Evolutionary conservation across 1,140 invertebrate species (phyloP), one percentile per base, ranked within the genome.

Genomic region (Drosophila paulistorum): DNA sequence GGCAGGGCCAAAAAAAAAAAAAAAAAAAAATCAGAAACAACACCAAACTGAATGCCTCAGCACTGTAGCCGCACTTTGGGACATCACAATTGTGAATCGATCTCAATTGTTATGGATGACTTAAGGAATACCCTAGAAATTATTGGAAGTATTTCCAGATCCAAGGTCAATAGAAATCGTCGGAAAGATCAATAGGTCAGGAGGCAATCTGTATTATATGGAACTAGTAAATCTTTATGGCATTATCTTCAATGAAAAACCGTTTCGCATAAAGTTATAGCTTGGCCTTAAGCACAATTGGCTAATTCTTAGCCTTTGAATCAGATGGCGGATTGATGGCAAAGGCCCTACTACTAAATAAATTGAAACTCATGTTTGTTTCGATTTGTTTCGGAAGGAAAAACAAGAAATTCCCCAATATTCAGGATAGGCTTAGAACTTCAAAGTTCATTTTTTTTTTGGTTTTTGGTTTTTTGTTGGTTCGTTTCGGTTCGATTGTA

Each of bases 31-130:
- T 17, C 17, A 17, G 17, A n/a, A 41, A 13, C 10, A 41, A 41
- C 26, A 26, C 26, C 26, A 13, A 14, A 35, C 81, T 82, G 83
- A 82, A 86, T 87, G 79, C 39, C 72, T 39, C 58, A 55, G 59
- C 83, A 74, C 79, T 86, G 82, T 86, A 39, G 42, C 74, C 33
- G 48, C 61, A 14, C 64, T 59, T 65, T 73, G n/a, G 37, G 23
- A 41, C 54, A 48, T 59, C 10, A 51, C 33, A 33, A n/a, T 35
- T 55, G 26, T 42, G 26, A 66, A 63, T 54, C 74, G 64, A 10
- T 62, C 54, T 60, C 59, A 58, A 74, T 74, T 68, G 37, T 45
- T 9, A 71, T 35, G 23, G 7, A 23, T 10, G 30, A 39, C 57
- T 11, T 10, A 17, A 37, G 11, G 14, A 59, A 59, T 59, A 59